These are phyloP conservation scores for Lasiurus cinereus DNA, from an alignment of 2,113 vertebrate genomes.

Conservation along the genomic window DNA sequence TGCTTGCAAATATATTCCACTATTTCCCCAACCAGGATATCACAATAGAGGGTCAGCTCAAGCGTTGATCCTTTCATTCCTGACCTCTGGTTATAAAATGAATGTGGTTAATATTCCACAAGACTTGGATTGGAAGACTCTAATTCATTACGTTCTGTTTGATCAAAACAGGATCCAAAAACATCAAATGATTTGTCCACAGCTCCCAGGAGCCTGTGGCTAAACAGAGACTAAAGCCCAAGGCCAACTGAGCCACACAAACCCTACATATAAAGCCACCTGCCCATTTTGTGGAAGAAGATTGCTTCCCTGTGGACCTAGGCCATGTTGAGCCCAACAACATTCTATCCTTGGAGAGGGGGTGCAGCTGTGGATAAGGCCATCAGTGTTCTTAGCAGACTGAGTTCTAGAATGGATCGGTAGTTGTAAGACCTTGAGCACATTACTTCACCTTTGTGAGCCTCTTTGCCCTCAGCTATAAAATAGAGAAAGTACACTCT, in stretches of 20 bases:
- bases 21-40: not conserved
- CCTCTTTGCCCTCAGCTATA: not conserved
- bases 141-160: slow-evolving; percentile 50
- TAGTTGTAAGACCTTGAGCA: slow-evolving; percentile 22
- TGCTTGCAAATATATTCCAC: not conserved
- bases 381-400: not conserved
- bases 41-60: not conserved
- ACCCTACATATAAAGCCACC: not conserved
- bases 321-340: not conserved
- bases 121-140: slow-evolving; percentile 39
- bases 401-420: not conserved
- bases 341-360: not conserved
- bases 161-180: slow-evolving; percentile 36
- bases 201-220: not conserved
- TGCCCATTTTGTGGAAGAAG: not conserved
- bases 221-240: slow-evolving; percentile 12
- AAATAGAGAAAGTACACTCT: not conserved
- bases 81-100: slow-evolving; percentile 51
- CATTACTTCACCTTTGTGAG: not conserved
- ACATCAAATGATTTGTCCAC: slow-evolving; percentile 14
- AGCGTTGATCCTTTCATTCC: not conserved
- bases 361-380: not conserved
- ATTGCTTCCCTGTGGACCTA: not conserved
- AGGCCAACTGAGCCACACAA: not conserved
- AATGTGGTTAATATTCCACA: slow-evolving; percentile 28